Evolutionary conservation across 2,888 invertebrate genomes (phyloP), one percentile per base, ranked within the genome.

Genomic region (Drosophila differens): DNA sequence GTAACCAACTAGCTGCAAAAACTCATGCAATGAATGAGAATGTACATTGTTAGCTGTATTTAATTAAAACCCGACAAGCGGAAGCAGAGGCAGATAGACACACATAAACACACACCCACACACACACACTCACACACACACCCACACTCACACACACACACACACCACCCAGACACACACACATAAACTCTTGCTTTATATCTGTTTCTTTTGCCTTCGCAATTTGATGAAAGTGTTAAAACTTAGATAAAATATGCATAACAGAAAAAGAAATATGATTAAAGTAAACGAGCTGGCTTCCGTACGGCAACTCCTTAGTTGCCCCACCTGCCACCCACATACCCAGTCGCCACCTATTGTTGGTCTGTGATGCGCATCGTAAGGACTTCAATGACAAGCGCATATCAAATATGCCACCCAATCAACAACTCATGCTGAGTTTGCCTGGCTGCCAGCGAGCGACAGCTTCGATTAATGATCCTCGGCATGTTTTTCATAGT

Each of bases 31-130:
- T 79, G 79, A 87, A 85, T 83, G 85, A 70, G 74, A 82, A 79
- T 82, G 76, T 70, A 85, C 88, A 85, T 83, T 83, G 77, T 83
- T 81, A 83, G 83, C 82, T 80, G 83, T 82, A 81, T 82, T 82
- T 82, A 82, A 83, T 82, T 82, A 82, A 82, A 80, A 66, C 74
- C 39, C 44, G 39, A 69, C 69, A 71, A 71, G 74, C 28, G 70
- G 54, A 65, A 58, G 22, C 63, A 59, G n/a, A 53, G 7, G 28
- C 53, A 49, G 35, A 47, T 14, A 53, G 19, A 47, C 6, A 60
- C 35, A 53, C 53, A 44, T 28, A 51, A 14, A 49, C 49, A 47
- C 37, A 33, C 52, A 49, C 22, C 37, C 25, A 25, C 51, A 52
- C 39, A 16, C 35, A 12, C 22, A 33, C 49, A 52, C 19, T 32